A percentile compares a stretch with the other conserved stretches of the same genome.
phyloP scores from a whole-genome alignment of 2,113 vertebrate species.

The Hippopotamus amphibius region DNA sequence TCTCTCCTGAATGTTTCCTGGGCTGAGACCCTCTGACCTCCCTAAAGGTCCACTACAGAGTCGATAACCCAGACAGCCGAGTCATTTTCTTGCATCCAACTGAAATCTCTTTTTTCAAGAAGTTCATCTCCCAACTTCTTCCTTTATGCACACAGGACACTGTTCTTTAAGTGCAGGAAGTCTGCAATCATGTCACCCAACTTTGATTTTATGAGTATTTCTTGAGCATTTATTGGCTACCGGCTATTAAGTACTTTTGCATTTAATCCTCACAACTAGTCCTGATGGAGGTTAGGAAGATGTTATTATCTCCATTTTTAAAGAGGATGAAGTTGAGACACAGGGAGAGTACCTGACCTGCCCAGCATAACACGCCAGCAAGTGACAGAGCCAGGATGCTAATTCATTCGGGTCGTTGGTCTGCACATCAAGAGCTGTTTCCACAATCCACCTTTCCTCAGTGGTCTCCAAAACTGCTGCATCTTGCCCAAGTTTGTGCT shows the following conservation, averaged over 20 bases:
- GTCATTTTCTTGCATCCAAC: not conserved
- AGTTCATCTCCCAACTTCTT: not conserved
- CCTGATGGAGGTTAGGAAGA: not conserved
- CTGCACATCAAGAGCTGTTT: fast-evolving
- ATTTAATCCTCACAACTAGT: not conserved
- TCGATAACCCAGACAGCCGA: not conserved
- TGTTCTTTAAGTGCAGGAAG: not conserved
- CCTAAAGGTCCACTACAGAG: not conserved
- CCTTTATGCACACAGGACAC: not conserved
- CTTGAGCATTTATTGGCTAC: not conserved
- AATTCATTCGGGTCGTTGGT: not conserved
- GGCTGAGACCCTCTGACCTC: not conserved
- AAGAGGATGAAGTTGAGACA: not conserved
- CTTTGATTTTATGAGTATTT: not conserved
- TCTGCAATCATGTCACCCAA: not conserved
- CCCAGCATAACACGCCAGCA: fast-evolving
- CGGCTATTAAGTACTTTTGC: not conserved
- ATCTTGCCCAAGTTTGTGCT: not conserved
- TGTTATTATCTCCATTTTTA: not conserved
- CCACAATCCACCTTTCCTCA: not conserved
- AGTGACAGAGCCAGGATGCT: too few species aligned
- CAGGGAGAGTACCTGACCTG: not conserved
- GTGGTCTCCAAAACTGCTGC: not conserved
- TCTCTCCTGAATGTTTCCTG: not conserved
- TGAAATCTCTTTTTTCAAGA: not conserved